A percentile compares a stretch with the other conserved stretches of the same genome.
Evolutionary conservation across 2,113 vertebrate genomes (phyloP).

Genomic region (Danionella cerebrum): DNA sequence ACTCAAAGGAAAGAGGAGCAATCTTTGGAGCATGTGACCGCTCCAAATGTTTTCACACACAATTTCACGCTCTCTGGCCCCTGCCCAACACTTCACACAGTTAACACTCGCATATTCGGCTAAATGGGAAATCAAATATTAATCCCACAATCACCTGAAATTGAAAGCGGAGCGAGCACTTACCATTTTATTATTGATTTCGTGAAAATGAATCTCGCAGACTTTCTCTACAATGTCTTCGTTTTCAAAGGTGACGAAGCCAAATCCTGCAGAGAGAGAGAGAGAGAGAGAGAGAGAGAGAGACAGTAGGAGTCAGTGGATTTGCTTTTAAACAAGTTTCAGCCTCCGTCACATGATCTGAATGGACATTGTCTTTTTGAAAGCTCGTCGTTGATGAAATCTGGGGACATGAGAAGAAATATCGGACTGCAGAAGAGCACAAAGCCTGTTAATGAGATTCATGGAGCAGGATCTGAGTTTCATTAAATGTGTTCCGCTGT

Average conservation of each 20-base stretch:
- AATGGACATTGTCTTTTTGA: conserved; percentile 62
- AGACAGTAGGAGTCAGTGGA: conserved; percentile 11
- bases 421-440: conserved; percentile 58
- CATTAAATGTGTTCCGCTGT: conserved; percentile 71
- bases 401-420: conserved; percentile 55
- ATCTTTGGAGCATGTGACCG: conserved; percentile 54
- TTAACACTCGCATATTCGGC: conserved; percentile 28
- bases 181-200: conserved; percentile 99
- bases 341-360: conserved; percentile 38
- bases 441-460: conserved; percentile 74
- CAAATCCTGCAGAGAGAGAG: conserved; percentile 77
- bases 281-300: conserved; percentile 43
- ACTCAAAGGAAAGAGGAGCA: conserved; percentile 26
- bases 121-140: conserved; percentile 66
- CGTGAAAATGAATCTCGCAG: conserved; percentile 99
- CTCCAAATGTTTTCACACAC: conserved; percentile 46
- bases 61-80: conserved; percentile 64
- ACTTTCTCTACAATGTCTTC: conserved; percentile 99
- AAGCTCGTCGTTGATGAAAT: conserved; percentile 66
- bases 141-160: conserved; percentile 52
- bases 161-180: conserved; percentile 58
- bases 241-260: conserved; percentile 98
- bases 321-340: neutral
- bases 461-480: conserved; percentile 69
- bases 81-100: conserved; percentile 42